Base-by-base conservation (phyloP, 2,797 vertebrate species). In the Arctocebus calabarensis region DNA sequence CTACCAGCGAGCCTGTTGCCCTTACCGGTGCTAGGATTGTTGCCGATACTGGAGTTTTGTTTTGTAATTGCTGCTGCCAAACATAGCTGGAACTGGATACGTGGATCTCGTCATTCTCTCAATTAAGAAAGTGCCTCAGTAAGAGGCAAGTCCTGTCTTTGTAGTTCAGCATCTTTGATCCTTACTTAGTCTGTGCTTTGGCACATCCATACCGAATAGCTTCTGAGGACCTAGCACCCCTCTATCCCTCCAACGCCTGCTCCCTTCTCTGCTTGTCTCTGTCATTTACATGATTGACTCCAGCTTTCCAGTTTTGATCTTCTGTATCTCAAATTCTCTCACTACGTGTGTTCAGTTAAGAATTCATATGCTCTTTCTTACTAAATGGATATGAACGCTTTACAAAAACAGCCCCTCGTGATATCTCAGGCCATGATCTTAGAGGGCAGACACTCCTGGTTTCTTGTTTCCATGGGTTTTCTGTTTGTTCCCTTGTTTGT, bases 51-150 rank as follows among this genome's bases (percentile, higher is more conserved):
- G 34, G 52, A 48, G 14, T 25, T 75, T 22, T 59, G 40, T 83
- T 34, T 78, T 37, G 79, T 9, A 11, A 2, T 70, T 61, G 62
- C 12, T 59, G 16, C 81, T 11, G 32, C 83, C 14, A 84, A 19
- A 79, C 25, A 12, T 71, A 82, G 52, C 62, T 34, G 40, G 82
- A 78, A 77, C 34, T 10, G 11, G 68, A 43, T 86, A 19, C 57
- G 84, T 68, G 84, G 74, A 45, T 59, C 74, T 34, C 91, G 59
- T 84, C 40, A 2, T 77, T 73, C 52, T 64, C 92, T 92, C 94
- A 89, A 96, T 95, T 70, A 92, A 84, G 90, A 77, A 88, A 92
- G 85, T 81, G 40, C 74, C 34, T 34, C 57, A 19, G 34, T 81
- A 37, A 88, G 75, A 91, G 62, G 32, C 74, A 88, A 27, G 32